Evolutionary conservation across 2,888 invertebrate species (phyloP).

Genomic region (Caenorhabditis angaria): DNA sequence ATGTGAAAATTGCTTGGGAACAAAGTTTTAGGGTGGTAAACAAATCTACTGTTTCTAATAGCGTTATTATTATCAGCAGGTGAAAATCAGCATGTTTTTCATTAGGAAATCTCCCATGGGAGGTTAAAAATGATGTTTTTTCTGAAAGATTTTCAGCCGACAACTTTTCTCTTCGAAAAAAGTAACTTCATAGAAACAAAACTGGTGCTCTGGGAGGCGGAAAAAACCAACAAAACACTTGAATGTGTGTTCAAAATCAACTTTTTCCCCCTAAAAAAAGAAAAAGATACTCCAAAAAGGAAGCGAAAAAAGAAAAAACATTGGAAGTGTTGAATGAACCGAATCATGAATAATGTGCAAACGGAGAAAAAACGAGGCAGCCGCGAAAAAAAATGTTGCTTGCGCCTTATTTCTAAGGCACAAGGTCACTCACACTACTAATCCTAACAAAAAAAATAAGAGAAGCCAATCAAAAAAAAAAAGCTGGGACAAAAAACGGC

Average conservation of each 20-base stretch:
- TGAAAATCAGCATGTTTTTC: too few relatives aligned
- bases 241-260: constrained; percentile 3
- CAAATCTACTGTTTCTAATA: too few relatives aligned
- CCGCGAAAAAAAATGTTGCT: constrained; percentile 10
- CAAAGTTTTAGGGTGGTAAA: too few relatives aligned
- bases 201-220: not conserved
- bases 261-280: not conserved
- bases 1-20: too few relatives aligned
- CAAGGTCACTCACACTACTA: not conserved
- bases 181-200: not conserved
- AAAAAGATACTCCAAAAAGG: constrained; percentile 16
- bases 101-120: too few relatives aligned
- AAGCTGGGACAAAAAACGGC: not conserved
- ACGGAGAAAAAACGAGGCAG: constrained; percentile 19
- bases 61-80: too few relatives aligned
- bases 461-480: constrained; percentile 14
- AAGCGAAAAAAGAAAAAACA: constrained; percentile 16
- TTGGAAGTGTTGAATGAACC: constrained; percentile 24
- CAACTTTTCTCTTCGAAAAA: not conserved
- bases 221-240: not conserved
- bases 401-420: not conserved
- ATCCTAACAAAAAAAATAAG: not conserved
- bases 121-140: too few relatives aligned
- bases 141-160: too few relatives aligned
- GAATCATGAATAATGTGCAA: constrained; percentile 20